Evolutionary conservation across 2,797 vertebrate species (phyloP), one percentile per base, ranked within the genome.

Genomic region (Oryzias sinensis): DNA sequence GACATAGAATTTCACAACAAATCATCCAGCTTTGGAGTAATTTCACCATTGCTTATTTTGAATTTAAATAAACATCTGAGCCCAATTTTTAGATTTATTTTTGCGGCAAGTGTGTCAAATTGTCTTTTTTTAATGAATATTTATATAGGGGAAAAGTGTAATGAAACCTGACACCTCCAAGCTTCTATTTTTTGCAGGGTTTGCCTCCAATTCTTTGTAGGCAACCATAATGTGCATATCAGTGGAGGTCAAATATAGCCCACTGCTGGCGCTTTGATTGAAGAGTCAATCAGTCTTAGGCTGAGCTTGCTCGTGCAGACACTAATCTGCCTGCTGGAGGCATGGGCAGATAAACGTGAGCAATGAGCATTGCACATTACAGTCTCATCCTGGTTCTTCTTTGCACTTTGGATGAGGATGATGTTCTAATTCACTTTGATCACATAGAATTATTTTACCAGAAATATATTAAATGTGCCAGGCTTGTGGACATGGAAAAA

Each of bases 281-380:
- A 76, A 43, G 54, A 79, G 76, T 82, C 80, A 78, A 66, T 69
- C 71, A 68, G 62, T 49, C 42, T 79, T 79, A 72, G 81, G 56
- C 58, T 82, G 70, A 81, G 62, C 43, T 52, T 72, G 73, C 73
- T 65, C 79, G 44, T 85, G 85, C 80, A 73, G 67, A 54, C 61
- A 57, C 76, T 90, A 88, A 90, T 91, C 89, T 87, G 81, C 82
- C 77, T 56, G 68, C 70, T 50, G 68, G 69, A 80, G 59, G 77
- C 80, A 84, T 22, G 20, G 80, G 77, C 80, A 56, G 63, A 82
- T 79, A 77, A 91, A 90, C 85, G 78, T 91, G 89, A 90, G 79
- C 65, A 53, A 56, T 74, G 79, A 84, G 66, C 56, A 58, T 62
- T 81, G 59, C 53, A 66, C n/a, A n/a, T n/a, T n/a, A n/a, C 58